Conservation (phyloP, 2,797 vertebrate genomes). For the Anisognathus igniventris region DNA sequence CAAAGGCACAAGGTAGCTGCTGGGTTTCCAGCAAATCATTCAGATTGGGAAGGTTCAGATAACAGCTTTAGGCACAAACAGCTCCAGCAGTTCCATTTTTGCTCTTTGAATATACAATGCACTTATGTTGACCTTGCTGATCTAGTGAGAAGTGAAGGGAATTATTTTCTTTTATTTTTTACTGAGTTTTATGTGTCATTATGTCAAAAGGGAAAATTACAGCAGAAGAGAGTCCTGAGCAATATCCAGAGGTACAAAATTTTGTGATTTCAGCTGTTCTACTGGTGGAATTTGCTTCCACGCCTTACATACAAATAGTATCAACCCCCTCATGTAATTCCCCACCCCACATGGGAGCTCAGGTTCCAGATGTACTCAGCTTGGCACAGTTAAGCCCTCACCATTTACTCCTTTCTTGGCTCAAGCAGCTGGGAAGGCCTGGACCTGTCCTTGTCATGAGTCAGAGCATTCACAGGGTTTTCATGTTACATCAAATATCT, state of each 20-base stretch:
- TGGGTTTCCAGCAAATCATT: neutral
- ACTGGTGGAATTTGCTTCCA: neutral
- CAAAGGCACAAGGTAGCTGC: neutral
- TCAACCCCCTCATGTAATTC: neutral
- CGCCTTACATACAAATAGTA: neutral
- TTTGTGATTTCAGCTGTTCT: neutral
- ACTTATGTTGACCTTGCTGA: neutral
- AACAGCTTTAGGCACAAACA: neutral
- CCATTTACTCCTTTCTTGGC: neutral
- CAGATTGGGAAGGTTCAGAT: neutral
- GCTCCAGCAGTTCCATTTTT: neutral
- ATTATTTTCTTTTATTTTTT: neutral
- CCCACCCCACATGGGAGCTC: neutral
- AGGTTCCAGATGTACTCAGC: neutral
- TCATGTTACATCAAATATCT: neutral
- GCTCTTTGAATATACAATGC: neutral
- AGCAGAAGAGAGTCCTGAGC: neutral
- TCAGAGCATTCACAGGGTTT: neutral
- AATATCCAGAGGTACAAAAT: neutral
- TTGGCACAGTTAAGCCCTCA: neutral
- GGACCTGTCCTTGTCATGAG: neutral
- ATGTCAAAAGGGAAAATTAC: neutral
- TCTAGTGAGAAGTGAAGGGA: neutral
- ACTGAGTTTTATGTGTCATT: neutral
- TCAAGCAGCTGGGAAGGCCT: neutral